A percentile compares a stretch with the other conserved stretches of the same genome.
These are phyloP conservation scores for Orbicella faveolata DNA, from an alignment of 64 coral and sea anemone genomes.

Conservation along the genomic window DNA sequence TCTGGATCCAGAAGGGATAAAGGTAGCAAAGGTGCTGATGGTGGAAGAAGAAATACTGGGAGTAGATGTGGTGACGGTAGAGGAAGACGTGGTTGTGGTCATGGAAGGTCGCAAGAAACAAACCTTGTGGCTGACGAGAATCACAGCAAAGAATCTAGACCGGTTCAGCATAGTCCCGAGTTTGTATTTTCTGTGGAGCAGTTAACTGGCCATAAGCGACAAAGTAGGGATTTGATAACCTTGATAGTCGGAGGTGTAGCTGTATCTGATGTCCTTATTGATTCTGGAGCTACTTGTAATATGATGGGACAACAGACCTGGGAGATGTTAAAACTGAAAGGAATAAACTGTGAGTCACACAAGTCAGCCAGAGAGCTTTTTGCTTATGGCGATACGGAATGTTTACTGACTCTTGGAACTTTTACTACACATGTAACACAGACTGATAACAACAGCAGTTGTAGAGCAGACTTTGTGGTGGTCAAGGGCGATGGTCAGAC, in stretches of 20 bases:
- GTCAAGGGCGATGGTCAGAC: not conserved
- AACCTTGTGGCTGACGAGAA: not conserved
- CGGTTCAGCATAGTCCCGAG: not conserved
- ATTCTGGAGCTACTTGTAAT: not conserved
- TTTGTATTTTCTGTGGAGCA: constrained; percentile 3
- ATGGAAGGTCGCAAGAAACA: not conserved
- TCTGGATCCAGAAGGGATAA: not conserved
- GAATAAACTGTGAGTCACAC: not conserved
- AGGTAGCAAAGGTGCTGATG: not conserved
- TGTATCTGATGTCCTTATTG: not conserved
- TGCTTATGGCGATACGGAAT: not conserved
- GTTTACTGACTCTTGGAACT: not conserved
- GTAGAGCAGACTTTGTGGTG: not conserved
- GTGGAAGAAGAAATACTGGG: not conserved
- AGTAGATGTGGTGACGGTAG: not conserved
- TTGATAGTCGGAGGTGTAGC: not conserved
- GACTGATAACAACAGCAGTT: not conserved
- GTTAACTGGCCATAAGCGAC: not conserved
- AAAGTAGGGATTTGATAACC: not conserved
- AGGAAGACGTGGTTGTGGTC: not conserved
- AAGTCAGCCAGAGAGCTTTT: not conserved
- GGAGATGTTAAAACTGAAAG: not conserved
- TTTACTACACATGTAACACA: not conserved
- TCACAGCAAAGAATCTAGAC: not conserved
- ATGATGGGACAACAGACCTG: not conserved